These are phyloP conservation scores for Chelon auratus DNA, from an alignment of 2,797 vertebrate genomes.

Conservation along the genomic window DNA sequence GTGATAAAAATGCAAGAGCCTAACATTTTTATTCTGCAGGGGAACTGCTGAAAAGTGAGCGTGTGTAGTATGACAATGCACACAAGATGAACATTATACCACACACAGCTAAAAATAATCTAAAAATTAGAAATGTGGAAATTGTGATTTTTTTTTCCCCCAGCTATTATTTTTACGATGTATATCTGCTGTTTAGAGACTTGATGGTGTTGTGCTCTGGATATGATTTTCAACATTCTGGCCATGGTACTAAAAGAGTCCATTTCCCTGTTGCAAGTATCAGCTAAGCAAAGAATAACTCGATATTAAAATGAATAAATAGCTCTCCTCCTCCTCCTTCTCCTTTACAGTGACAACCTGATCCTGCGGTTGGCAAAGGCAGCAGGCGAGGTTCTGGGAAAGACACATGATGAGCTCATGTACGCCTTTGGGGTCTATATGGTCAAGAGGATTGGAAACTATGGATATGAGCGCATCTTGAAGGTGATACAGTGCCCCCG, in stretches of 20 bases:
- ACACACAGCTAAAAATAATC: no score
- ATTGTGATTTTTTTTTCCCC: neutral
- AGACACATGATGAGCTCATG: slow-evolving; percentile 86
- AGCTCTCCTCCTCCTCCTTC: fast-evolving
- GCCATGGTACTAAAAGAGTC: neutral
- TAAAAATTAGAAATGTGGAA: neutral
- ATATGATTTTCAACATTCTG: neutral
- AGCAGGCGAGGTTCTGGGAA: slow-evolving; percentile 84
- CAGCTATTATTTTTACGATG: neutral
- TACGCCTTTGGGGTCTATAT: slow-evolving; percentile 87
- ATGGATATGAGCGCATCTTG: slow-evolving; percentile 84
- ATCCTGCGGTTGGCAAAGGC: slow-evolving; percentile 84
- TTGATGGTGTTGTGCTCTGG: neutral
- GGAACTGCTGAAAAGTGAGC: neutral
- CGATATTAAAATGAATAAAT: neutral
- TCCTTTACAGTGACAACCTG: slow-evolving; percentile 78
- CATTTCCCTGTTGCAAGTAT: neutral
- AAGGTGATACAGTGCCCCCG: slow-evolving; percentile 68
- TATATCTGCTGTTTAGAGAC: neutral
- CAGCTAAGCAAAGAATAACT: neutral
- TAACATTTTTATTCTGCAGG: neutral
- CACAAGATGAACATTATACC: neutral
- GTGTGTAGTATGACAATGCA: neutral
- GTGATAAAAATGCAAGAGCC: neutral
- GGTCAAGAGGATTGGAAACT: slow-evolving; percentile 86